Percentiles rank a stretch among this genome's conserved stretches.
phyloP scores from a whole-genome alignment of 2,113 vertebrate genomes.

The Cottus gobio region DNA sequence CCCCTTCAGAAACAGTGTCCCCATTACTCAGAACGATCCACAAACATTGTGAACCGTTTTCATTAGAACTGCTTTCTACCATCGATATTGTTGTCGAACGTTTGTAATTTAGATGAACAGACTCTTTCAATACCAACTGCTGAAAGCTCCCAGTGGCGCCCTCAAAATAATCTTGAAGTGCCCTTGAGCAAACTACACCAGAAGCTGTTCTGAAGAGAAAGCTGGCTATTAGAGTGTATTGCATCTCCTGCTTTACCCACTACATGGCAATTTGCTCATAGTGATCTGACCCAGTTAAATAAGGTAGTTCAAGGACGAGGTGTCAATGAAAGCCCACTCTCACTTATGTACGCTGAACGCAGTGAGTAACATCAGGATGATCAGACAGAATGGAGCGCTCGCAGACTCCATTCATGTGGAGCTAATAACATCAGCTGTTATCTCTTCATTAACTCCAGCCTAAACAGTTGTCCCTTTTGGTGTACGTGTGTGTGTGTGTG shows the following conservation, averaged over 20 bases:
- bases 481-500: constrained; percentile 39
- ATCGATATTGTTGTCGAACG: background rate
- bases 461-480: constrained; percentile 85
- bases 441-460: constrained; percentile 94
- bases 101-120: background rate
- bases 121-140: background rate
- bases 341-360: constrained; percentile 1
- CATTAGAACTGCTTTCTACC: background rate
- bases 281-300: constrained; percentile 35
- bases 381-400: constrained; percentile 18
- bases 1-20: background rate
- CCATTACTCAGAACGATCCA: background rate
- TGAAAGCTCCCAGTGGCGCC: background rate
- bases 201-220: background rate
- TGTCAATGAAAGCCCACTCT: constrained; percentile 27
- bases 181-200: background rate
- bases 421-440: constrained; percentile 93
- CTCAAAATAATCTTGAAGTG: background rate
- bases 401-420: constrained; percentile 77
- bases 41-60: background rate
- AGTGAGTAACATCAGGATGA: constrained; percentile 14
- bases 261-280: background rate
- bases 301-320: constrained; percentile 45
- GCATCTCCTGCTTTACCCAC: background rate
- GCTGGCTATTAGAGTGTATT: background rate